These are phyloP conservation scores for Xanthia icteritia DNA, from an alignment of 2,888 invertebrate species.

Conservation along the genomic window DNA sequence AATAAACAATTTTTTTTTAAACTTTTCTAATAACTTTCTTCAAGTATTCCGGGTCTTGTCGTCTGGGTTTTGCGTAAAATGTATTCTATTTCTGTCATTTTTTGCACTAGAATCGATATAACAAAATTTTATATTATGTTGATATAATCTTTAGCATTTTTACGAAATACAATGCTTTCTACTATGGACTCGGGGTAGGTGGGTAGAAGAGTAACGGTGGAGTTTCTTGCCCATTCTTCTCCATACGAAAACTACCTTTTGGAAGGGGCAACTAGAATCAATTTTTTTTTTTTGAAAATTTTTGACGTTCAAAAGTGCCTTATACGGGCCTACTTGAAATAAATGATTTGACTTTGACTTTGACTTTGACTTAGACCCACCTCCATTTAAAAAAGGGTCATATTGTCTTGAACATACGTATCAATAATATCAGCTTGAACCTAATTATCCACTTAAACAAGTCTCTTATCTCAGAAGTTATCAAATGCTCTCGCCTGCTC, in stretches of 20 bases:
- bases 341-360: too few relatives aligned
- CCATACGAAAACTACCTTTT: too few relatives aligned
- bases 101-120: background rate
- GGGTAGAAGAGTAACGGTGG: too few relatives aligned
- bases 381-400: background rate
- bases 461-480: background rate
- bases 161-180: background rate
- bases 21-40: slow-evolving; percentile 13
- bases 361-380: too few relatives aligned
- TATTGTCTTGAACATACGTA: background rate
- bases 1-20: background rate
- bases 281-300: too few relatives aligned
- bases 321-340: too few relatives aligned
- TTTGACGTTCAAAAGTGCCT: too few relatives aligned
- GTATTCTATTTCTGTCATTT: background rate
- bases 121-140: background rate
- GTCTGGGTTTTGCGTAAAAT: background rate
- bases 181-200: too few relatives aligned
- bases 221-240: too few relatives aligned
- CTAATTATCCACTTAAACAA: slow-evolving; percentile 2
- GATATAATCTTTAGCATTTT: background rate
- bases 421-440: background rate
- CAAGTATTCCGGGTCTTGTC: slow-evolving; percentile 3
- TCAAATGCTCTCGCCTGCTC: background rate
- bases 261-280: too few relatives aligned